Evolutionary conservation across 2,888 invertebrate genomes (phyloP).

Genomic region (Temnothorax rugatulus): DNA sequence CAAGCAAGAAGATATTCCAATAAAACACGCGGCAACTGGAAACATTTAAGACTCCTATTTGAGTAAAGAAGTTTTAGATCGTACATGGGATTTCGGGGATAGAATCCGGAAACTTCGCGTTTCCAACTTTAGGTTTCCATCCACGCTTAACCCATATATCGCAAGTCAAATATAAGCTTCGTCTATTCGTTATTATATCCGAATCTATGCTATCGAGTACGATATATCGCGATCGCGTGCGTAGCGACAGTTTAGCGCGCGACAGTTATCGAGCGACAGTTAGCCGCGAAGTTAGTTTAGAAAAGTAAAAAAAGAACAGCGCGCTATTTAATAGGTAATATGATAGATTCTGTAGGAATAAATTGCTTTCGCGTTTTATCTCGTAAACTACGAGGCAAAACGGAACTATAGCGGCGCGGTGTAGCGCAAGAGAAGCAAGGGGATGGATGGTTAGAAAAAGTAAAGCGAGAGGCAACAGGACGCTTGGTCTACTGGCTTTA

Average conservation of each 20-base stretch:
- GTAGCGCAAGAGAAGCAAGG: slow-evolving; percentile 25
- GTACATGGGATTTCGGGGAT: slow-evolving; percentile 24
- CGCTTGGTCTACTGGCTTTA: slow-evolving; percentile 55
- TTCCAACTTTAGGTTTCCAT: not conserved
- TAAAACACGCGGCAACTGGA: slow-evolving; percentile 45
- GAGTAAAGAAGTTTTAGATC: slow-evolving; percentile 42
- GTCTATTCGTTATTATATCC: not conserved
- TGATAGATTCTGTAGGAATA: slow-evolving; percentile 51
- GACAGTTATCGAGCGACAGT: not conserved
- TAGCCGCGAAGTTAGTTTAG: not conserved
- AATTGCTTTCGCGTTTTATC: slow-evolving; percentile 48
- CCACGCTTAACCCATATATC: slow-evolving; percentile 22
- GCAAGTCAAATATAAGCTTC: slow-evolving; percentile 13
- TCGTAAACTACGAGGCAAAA: slow-evolving; percentile 31
- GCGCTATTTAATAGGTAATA: slow-evolving; percentile 13
- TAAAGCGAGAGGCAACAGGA: slow-evolving; percentile 56
- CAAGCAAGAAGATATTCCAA: slow-evolving; percentile 53
- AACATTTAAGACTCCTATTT: slow-evolving; percentile 52
- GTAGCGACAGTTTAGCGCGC: not conserved
- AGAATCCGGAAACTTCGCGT: slow-evolving; percentile 1
- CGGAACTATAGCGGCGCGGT: slow-evolving; percentile 28
- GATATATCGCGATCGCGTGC: not conserved
- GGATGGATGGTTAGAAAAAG: slow-evolving; percentile 59
- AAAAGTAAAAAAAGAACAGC: not conserved
- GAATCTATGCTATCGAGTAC: not conserved